Evolutionary conservation across 2,888 invertebrate species (phyloP).

Genomic region (Cartodere bifasciata): DNA sequence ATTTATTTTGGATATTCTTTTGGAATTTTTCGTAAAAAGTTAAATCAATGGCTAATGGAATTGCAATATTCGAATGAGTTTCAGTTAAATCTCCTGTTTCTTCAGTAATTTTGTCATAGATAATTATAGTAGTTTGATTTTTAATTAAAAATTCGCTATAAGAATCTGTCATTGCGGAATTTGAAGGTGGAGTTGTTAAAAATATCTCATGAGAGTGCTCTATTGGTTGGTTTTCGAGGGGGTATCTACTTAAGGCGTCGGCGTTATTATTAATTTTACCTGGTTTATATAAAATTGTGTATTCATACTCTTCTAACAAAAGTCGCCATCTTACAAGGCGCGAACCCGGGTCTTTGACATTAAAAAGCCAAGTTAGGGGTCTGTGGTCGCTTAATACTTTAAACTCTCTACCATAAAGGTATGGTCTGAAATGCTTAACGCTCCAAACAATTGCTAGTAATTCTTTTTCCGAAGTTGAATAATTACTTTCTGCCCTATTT

Average conservation of each 20-base stretch:
- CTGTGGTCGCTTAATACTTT: conserved; percentile 26
- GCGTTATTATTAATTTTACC: conserved; percentile 23
- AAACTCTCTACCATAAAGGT: conserved; percentile 28
- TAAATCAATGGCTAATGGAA: not conserved
- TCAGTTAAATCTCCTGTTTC: not conserved
- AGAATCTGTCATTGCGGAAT: not conserved
- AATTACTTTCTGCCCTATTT: conserved; percentile 26
- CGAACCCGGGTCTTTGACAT: conserved; percentile 21
- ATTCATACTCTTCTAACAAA: conserved; percentile 23
- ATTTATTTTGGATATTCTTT: not conserved
- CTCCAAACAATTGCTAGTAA: conserved; percentile 27
- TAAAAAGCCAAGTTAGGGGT: conserved; percentile 26
- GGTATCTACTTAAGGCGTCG: conserved; percentile 14
- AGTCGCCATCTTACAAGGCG: conserved; percentile 24
- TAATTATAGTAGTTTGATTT: not conserved
- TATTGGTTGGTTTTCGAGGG: too few relatives aligned
- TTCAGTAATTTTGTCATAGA: conserved; percentile 1
- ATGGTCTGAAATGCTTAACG: conserved; percentile 27
- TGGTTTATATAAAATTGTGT: conserved; percentile 21
- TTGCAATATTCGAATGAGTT: conserved; percentile 3
- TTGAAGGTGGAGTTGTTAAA: too few relatives aligned
- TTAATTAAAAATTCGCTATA: not conserved
- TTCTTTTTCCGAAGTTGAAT: conserved; percentile 28
- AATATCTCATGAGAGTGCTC: too few relatives aligned
- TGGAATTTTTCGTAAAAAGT: not conserved